phyloP scores from a whole-genome alignment of 2,113 vertebrate genomes.

The Daubentonia madagascariensis region DNA sequence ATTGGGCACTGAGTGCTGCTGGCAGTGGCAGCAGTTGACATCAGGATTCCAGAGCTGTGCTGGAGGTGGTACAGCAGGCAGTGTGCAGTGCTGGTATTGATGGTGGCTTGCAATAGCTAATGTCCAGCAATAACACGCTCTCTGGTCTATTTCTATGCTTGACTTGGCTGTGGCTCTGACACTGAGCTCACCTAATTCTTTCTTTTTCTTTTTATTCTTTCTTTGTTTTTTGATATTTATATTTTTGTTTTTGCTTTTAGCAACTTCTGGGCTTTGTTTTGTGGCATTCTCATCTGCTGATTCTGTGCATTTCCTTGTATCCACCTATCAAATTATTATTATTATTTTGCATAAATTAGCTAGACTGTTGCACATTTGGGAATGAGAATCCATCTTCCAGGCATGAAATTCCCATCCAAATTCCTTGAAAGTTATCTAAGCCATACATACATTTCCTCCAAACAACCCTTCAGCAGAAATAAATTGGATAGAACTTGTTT shows the following conservation, averaged over 20 bases:
- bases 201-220: background rate
- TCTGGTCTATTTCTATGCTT: background rate
- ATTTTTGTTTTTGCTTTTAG: background rate
- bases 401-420: background rate
- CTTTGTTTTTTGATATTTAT: background rate
- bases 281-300: background rate
- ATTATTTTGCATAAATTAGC: constrained; percentile 1
- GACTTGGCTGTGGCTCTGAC: background rate
- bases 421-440: background rate
- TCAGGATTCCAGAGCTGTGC: background rate
- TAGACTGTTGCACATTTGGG: background rate
- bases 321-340: background rate
- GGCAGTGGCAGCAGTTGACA: background rate
- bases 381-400: background rate
- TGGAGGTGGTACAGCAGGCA: no score
- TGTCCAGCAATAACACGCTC: background rate
- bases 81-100: no score
- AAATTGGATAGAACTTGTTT: background rate
- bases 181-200: background rate
- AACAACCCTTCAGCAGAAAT: background rate
- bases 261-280: background rate
- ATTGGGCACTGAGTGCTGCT: background rate
- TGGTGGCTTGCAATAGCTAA: fast-evolving
- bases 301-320: background rate
- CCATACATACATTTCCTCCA: background rate